Evolutionary conservation across 2,888 invertebrate genomes (phyloP).

Genomic region (Torymus texanus): DNA sequence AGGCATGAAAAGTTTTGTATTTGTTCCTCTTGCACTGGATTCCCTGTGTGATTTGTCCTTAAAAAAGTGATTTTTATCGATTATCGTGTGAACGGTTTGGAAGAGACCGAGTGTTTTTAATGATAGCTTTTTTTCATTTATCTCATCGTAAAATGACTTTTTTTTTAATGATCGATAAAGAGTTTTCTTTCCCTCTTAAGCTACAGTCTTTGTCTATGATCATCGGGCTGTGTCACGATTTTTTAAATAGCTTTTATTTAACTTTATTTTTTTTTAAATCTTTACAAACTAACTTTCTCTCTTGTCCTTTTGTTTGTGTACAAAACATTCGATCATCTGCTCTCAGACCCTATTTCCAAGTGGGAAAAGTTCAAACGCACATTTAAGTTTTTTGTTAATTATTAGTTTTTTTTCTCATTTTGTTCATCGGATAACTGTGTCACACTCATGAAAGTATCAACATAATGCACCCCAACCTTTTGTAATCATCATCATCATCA

Average conservation of each 20-base stretch:
- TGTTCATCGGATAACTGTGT: slow-evolving; percentile 57
- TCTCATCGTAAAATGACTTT: slow-evolving; percentile 49
- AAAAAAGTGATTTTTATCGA: slow-evolving; percentile 37
- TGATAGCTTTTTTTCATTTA: slow-evolving; percentile 58
- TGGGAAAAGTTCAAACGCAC: slow-evolving; percentile 60
- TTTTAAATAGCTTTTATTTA: slow-evolving; percentile 43
- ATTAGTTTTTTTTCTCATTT: not conserved
- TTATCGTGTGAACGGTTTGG: slow-evolving; percentile 63
- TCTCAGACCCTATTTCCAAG: slow-evolving; percentile 57
- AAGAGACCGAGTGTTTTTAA: slow-evolving; percentile 62
- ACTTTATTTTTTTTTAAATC: slow-evolving; percentile 47
- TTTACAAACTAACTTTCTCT: slow-evolving; percentile 55
- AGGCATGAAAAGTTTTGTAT: not conserved
- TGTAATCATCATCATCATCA: slow-evolving; percentile 14
- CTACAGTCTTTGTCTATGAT: slow-evolving; percentile 71
- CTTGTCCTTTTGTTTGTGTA: slow-evolving; percentile 54
- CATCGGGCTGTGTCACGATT: slow-evolving; percentile 58
- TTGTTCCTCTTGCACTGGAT: slow-evolving; percentile 19
- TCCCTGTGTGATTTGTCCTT: slow-evolving; percentile 24
- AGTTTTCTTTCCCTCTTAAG: slow-evolving; percentile 68
- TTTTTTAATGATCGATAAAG: slow-evolving; percentile 66
- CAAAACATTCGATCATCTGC: slow-evolving; percentile 64
- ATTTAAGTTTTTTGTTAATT: slow-evolving; percentile 47
- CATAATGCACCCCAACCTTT: slow-evolving; percentile 57
- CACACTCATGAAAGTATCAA: slow-evolving; percentile 61